Evolutionary conservation across 2,888 invertebrate genomes (phyloP), one percentile per base, ranked within the genome.

Genomic region (Fabriciana adippe): DNA sequence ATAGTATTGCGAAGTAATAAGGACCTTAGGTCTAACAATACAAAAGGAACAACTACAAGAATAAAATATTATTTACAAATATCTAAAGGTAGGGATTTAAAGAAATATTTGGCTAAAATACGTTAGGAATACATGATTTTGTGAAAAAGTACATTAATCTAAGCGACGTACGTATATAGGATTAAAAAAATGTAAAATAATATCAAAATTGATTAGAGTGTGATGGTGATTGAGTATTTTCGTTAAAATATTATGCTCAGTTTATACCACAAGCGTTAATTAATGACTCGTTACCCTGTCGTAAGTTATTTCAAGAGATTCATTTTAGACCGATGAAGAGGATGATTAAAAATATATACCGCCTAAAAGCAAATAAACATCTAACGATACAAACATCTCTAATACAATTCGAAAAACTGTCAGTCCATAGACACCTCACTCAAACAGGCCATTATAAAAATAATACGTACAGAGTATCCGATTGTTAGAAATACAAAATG

Each of bases 101-200:
- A 81, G 79, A 88, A 90, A 90, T 89, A 90, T 92, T 92, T 92
- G 92, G 91, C 90, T 92, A 92, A 89, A 88, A 86, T 84, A 86
- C 87, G 85, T 85, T 90, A 89, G 87, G 89, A 88, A 86, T 89
- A 90, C 82, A 84, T 82, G 79, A 77, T 79, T 79, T 73, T 76
- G 83, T 83, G 85, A 84, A 83, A 74, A 74, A 74, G 53, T 72
- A 73, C 71, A 84, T 84, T 81, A 79, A 74, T 79, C 80, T 85
- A 83, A 75, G 81, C 82, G 81, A 82, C 78, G 77, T 74, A 70
- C 64, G 74, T 81, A 80, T 78, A 82, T 80, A 79, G 79, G 79
- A 76, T 79, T 76, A 79, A 78, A 79, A 76, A 66, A 75, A 75
- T 74, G 74, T 80, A 80, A 83, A 81, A 82, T 81, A 84, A 86